Evolutionary conservation across 2,113 vertebrate genomes (phyloP), one percentile per base, ranked within the genome.

Genomic region (Ictidomys tridecemlineatus): DNA sequence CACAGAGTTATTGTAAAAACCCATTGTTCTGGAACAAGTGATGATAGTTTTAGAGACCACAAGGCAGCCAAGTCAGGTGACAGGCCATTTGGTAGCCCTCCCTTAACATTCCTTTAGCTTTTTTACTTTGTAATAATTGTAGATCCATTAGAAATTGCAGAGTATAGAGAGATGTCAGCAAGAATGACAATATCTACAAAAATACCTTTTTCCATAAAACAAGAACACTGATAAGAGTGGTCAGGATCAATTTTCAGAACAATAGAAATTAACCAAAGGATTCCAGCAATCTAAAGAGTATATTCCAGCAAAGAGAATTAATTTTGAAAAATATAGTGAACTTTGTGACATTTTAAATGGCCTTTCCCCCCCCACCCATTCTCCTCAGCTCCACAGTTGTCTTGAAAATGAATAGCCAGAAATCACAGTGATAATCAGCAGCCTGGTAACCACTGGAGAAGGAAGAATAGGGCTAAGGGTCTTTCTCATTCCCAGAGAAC

Each of bases 51-150:
- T 76, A 87, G 26, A 8, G 26, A 4, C 17, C 16, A 16, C 12
- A 72, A 24, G 70, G 28, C 8, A 74, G 13, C 48, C 67, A 94
- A 82, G 61, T 30, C 42, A 97, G 37, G 17, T 45, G 30, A 42
- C 16, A 32, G 32, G 45, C 58, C 58, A 42, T 82, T 95, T 93
- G 18, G 8, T 95, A 76, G 39, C 53, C 34, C 10, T 65, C 37
- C 32, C 32, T 78, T 88, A 97, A 92, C 7, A 91, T 5, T 78
- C 65, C 85, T 58, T 63, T 67, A 78, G 34, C 72, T 34, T 95
- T 45, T 84, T 56, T 78, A 72, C 4, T 83, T 83, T 91, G 69
- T 91, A 91, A 91, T 80, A 79, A 87, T 91, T 72, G 45, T 74
- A 56, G 9, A 61, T 42, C 74, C 70, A 56, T n/a, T 79, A 17